Evolutionary conservation across 2,113 vertebrate genomes (phyloP), one percentile per base, ranked within the genome.

Genomic region (Carlito syrichta): DNA sequence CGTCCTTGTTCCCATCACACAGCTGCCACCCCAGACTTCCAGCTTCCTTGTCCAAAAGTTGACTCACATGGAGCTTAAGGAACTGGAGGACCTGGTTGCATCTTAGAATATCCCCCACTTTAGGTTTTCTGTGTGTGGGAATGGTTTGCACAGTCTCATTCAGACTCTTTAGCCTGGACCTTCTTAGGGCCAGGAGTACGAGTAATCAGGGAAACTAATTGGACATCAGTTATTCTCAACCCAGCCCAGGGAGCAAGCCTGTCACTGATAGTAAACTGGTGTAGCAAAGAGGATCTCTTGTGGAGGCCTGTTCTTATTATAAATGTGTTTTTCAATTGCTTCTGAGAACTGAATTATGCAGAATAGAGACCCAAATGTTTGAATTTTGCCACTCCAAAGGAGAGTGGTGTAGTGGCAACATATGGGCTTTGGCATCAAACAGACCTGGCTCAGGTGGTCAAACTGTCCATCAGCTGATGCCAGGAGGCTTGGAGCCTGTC

Each of bases 1-100:
- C 11, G 0, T 5, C 22, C 0, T 10, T 3, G 9, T 69, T 12
- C 5, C 11, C 2, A 0, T 27, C n/a, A 2, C 0, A 0, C 11
- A 16, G 20, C 78, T 6, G 45, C 40, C 50, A 4, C 48, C 48
- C 23, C 22, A 10, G 2, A n/a, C 74, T 52, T 35, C 54, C 14
- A 8, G 83, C 48, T 25, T 40, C 48, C 76, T 2, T 23, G n/a
- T 30, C 43, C 93, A 74, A 19, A n/a, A 30, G 62, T 48, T 79
- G 50, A 17, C 30, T 71, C n/a, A 1, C 8, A 0, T 5, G 20
- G 86, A 63, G 14, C 85, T 38, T 58, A 68, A 52, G 20, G 16
- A 78, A 35, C 27, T 32, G 7, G 22, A 91, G 48, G 68, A 23
- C 60, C 89, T 9, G 5, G 20, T 32, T 50, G 62, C 74, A 63